Percentiles rank a stretch among this genome's conserved stretches.
Evolutionary conservation across 2,888 invertebrate species (phyloP).

Genomic region (Bruchidius siliquastri): DNA sequence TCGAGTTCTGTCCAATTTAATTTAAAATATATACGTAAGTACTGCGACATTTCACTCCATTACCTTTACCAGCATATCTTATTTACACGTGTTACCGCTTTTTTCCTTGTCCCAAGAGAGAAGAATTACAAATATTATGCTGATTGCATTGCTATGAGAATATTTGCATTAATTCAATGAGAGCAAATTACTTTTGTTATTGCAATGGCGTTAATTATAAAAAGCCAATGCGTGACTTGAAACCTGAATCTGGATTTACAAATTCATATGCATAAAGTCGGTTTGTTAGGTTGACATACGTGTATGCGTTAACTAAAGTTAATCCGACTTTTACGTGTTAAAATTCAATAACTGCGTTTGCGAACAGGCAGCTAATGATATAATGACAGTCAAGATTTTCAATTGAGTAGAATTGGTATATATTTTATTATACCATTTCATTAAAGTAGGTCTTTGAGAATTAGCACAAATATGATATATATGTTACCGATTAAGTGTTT

Average conservation of each 20-base stretch:
- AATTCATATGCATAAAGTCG: too few species aligned
- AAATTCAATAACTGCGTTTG: too few species aligned
- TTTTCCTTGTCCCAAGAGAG: not conserved
- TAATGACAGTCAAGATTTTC: too few species aligned
- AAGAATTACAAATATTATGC: not conserved
- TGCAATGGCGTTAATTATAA: not conserved
- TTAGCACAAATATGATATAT: too few species aligned
- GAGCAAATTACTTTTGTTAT: not conserved
- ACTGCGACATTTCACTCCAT: not conserved
- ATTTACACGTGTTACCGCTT: not conserved
- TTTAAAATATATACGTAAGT: not conserved
- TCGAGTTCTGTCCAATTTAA: not conserved
- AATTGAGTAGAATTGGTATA: too few species aligned
- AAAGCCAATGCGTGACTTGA: not conserved
- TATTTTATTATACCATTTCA: too few species aligned
- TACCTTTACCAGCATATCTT: not conserved
- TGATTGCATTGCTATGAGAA: not conserved
- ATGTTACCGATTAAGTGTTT: too few species aligned
- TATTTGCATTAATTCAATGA: not conserved
- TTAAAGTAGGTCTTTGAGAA: too few species aligned
- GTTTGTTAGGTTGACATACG: too few species aligned
- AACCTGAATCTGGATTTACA: not conserved
- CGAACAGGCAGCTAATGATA: too few species aligned
- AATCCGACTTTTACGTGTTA: too few species aligned
- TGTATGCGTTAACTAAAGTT: too few species aligned